Conservation (phyloP, 2,113 vertebrate genomes). For the Puffinus mauretanicus region DNA sequence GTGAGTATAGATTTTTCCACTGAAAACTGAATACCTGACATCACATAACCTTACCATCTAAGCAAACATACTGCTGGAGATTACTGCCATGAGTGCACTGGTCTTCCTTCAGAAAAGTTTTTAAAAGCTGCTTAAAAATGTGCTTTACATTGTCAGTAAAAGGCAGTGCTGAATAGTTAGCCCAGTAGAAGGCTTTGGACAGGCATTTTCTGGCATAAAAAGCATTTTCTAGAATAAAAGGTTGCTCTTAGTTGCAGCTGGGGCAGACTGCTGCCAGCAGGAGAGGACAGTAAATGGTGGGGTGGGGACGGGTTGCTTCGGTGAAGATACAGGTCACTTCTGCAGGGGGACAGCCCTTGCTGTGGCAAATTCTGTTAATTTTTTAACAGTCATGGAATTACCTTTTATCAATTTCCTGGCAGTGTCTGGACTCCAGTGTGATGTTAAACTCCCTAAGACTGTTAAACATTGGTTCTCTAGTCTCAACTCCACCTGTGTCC, state of each 20-base stretch:
- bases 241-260: not conserved
- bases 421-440: no score
- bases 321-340: not conserved
- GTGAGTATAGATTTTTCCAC: not conserved
- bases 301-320: fast-evolving
- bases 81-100: not conserved
- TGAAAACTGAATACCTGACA: not conserved
- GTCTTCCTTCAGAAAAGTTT: not conserved
- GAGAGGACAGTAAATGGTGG: not conserved
- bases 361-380: not conserved
- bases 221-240: not conserved
- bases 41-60: fast-evolving
- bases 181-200: not conserved
- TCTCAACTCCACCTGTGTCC: not conserved
- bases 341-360: not conserved
- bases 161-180: not conserved
- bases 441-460: not conserved
- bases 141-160: not conserved
- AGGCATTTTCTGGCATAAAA: not conserved
- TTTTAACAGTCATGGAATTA: not conserved
- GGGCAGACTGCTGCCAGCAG: not conserved
- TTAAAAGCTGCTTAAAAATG: not conserved
- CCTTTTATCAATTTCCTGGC: not conserved
- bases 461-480: not conserved
- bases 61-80: not conserved